These are phyloP conservation scores for Metridium senile DNA, from an alignment of 92 coral and sea anemone species.

Conservation along the genomic window DNA sequence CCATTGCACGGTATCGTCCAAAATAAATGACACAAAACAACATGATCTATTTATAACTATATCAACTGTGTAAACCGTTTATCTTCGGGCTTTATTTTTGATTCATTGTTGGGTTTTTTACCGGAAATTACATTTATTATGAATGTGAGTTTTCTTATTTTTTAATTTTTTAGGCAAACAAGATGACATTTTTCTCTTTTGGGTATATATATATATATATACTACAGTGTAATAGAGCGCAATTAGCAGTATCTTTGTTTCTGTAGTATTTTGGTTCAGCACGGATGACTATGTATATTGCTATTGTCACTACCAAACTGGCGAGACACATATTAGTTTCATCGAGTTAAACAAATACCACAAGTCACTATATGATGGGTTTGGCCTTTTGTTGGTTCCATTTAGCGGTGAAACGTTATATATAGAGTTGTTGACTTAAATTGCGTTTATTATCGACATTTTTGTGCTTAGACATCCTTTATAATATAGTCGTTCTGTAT, in stretches of 20 bases:
- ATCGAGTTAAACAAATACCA: background rate
- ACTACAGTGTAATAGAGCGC: too few relatives aligned
- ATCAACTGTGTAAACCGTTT: background rate
- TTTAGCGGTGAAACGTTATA: background rate
- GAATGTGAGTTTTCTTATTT: background rate
- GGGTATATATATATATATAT: too few relatives aligned
- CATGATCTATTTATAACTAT: background rate
- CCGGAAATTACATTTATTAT: slow-evolving; percentile 3
- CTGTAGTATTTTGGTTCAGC: too few relatives aligned
- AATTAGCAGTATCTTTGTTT: too few relatives aligned
- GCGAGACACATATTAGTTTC: background rate
- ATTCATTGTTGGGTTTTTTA: background rate
- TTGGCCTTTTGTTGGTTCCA: background rate
- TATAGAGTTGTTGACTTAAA: background rate
- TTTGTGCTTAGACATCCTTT: too few relatives aligned
- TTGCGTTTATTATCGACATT: background rate
- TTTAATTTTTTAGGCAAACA: slow-evolving; percentile 1
- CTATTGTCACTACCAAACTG: too few relatives aligned
- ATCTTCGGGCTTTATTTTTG: too few relatives aligned
- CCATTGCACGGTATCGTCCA: background rate
- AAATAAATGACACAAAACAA: background rate
- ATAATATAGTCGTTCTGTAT: too few relatives aligned
- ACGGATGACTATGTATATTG: too few relatives aligned
- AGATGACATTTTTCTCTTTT: background rate
- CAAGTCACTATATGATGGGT: background rate